Conservation (phyloP, 2,888 invertebrate genomes). For the Pyrrhia umbra region DNA sequence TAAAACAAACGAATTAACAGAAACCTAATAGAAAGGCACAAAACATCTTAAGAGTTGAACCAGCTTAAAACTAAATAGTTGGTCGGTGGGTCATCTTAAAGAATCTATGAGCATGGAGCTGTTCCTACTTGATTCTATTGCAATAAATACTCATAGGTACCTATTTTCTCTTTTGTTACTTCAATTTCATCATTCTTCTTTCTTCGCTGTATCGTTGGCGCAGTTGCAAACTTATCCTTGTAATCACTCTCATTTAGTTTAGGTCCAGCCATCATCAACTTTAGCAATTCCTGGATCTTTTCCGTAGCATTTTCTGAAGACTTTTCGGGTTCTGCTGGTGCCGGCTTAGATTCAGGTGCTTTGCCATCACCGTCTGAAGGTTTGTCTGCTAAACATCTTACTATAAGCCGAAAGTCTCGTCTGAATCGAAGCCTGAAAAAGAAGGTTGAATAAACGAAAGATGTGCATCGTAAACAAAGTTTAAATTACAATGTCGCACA, state of each 20-base stretch:
- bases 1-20: no score
- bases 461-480: background rate
- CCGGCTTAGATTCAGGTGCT: conserved; percentile 64
- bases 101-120: no score
- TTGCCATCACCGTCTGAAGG: conserved; percentile 76
- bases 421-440: conserved; percentile 69
- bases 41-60: no score
- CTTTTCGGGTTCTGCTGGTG: conserved; percentile 56
- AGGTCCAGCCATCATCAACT: conserved; percentile 82
- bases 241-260: conserved; percentile 82
- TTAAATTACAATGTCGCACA: background rate
- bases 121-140: no score
- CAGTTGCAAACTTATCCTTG: conserved; percentile 78
- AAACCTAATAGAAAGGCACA: no score
- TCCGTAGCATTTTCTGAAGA: conserved; percentile 73
- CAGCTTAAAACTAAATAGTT: no score
- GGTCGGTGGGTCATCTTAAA: no score
- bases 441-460: background rate
- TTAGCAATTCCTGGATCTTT: conserved; percentile 84
- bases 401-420: conserved; percentile 71
- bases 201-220: conserved; percentile 73
- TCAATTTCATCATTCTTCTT: conserved; percentile 75
- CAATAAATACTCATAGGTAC: conserved; percentile 64
- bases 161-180: conserved; percentile 82
- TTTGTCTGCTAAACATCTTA: conserved; percentile 76